phyloP scores from a whole-genome alignment of 2,113 vertebrate genomes.

The Siniperca knerii region DNA sequence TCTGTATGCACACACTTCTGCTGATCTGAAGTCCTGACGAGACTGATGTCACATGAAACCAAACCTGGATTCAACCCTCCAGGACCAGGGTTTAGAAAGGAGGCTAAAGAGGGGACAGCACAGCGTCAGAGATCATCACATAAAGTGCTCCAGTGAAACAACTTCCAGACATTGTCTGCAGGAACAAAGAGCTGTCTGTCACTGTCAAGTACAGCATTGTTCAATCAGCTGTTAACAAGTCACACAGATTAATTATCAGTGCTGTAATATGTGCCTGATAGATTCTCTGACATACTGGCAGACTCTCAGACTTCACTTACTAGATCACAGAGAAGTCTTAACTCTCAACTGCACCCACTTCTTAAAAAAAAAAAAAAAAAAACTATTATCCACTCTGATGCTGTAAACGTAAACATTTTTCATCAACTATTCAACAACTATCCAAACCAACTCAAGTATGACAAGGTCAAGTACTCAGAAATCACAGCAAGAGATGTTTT shows the following conservation, averaged over 20 bases:
- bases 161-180: conserved; percentile 23
- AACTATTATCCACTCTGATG: not conserved
- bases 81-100: not conserved
- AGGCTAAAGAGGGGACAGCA: conserved; percentile 26
- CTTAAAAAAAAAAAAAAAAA: not conserved
- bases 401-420: not conserved
- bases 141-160: conserved; percentile 44
- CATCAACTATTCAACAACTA: not conserved
- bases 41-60: conserved; percentile 23
- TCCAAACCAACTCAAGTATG: not conserved
- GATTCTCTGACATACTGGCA: conserved; percentile 24
- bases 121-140: conserved; percentile 17
- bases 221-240: conserved; percentile 58
- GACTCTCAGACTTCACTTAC: conserved; percentile 12
- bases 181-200: conserved; percentile 44
- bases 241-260: conserved; percentile 50
- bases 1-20: conserved; percentile 19
- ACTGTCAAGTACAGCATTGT: conserved; percentile 33
- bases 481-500: not conserved
- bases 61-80: conserved; percentile 25
- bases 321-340: not conserved
- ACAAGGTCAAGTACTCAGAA: not conserved
- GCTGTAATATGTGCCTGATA: conserved; percentile 24
- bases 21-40: not conserved
- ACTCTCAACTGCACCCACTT: not conserved